A percentile compares a stretch with the other conserved stretches of the same genome.
Conservation (phyloP, 1,140 invertebrate species). For the Drosophila neocordata region DNA sequence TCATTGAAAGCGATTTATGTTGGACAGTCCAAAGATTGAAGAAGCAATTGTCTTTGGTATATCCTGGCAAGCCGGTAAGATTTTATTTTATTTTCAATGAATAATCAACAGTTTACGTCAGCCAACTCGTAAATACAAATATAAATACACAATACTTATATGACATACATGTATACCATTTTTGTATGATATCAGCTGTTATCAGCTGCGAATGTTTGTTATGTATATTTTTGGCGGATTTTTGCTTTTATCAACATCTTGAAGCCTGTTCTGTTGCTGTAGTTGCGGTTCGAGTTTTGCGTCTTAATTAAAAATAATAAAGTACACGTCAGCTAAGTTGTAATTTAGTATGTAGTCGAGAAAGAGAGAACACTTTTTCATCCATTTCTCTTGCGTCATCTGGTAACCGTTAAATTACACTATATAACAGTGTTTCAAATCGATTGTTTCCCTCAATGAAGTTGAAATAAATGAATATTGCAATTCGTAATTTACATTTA, state of each 20-base stretch:
- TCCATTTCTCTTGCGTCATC: slow-evolving; percentile 8
- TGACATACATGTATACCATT: background rate
- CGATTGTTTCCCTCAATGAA: no score
- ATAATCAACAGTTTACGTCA: slow-evolving; percentile 29
- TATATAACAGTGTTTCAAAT: background rate
- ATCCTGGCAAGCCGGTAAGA: slow-evolving; percentile 94
- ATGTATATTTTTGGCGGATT: background rate
- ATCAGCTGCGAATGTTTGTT: slow-evolving; percentile 11
- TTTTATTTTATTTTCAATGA: background rate
- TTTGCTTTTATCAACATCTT: slow-evolving; percentile 11
- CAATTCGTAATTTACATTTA: no score
- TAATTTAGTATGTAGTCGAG: slow-evolving; percentile 27
- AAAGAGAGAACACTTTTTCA: background rate
- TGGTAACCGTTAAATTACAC: background rate
- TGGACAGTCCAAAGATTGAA: slow-evolving; percentile 95
- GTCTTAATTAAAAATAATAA: slow-evolving; percentile 15
- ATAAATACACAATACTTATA: background rate
- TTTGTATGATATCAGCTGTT: slow-evolving; percentile 8
- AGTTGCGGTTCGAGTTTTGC: slow-evolving; percentile 4
- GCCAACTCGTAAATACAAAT: background rate
- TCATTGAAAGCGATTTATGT: slow-evolving; percentile 89
- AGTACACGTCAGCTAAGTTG: slow-evolving; percentile 20
- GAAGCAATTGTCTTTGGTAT: slow-evolving; percentile 91
- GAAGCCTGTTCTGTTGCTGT: background rate
- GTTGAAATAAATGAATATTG: no score